Evolutionary conservation across 2,888 invertebrate species (phyloP).

Genomic region (Oligia strigilis): DNA sequence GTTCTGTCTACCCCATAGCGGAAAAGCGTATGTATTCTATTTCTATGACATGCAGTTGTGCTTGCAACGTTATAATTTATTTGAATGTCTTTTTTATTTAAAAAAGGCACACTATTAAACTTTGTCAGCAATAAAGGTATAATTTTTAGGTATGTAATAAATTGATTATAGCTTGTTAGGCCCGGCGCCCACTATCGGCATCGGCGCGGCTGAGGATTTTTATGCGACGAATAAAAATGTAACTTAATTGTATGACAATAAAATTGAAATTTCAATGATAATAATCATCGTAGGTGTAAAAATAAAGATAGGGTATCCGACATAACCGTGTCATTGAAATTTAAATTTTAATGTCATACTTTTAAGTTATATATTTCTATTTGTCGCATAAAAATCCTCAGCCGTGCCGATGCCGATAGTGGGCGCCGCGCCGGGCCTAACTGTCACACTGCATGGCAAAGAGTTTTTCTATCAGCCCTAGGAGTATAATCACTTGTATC

Average conservation of each 20-base stretch:
- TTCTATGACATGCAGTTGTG: neutral
- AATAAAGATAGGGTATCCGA: no score
- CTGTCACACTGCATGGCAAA: neutral
- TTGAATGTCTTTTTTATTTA: slow-evolving; percentile 11
- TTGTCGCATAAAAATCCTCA: no score
- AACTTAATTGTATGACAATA: no score
- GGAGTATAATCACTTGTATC: neutral
- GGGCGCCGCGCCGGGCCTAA: neutral
- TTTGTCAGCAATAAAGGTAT: neutral
- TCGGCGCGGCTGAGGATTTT: no score
- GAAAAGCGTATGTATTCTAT: neutral
- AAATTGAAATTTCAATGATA: no score
- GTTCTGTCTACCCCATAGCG: neutral
- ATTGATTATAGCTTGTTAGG: neutral
- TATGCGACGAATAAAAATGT: no score
- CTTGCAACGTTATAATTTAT: slow-evolving; percentile 13
- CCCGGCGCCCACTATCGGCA: no score
- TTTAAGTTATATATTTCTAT: no score
- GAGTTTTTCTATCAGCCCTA: neutral
- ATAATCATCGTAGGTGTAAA: no score
- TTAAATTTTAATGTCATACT: no score
- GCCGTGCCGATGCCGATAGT: no score
- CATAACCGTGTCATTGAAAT: no score
- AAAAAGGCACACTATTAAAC: slow-evolving; percentile 1
- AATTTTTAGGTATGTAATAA: neutral